A percentile compares a stretch with the other conserved stretches of the same genome.
Conservation (phyloP, 2,113 vertebrate species). For the Zapornia atra region DNA sequence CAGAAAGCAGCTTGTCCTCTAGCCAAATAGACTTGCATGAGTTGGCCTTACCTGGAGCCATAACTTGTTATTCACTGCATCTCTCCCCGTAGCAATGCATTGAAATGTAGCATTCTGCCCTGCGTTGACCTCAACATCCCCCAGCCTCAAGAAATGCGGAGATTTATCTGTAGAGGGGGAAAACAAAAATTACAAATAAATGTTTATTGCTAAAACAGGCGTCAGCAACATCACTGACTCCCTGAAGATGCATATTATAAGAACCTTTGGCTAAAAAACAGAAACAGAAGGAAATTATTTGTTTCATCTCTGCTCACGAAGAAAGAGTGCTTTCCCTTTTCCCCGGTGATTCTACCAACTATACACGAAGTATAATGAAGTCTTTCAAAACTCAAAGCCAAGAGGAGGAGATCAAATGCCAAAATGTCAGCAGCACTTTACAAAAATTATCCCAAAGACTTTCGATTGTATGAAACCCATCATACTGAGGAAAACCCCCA, state of each 20-base stretch:
- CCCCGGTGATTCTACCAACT: neutral
- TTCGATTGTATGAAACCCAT: neutral
- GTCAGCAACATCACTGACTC: neutral
- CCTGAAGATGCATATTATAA: neutral
- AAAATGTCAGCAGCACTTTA: neutral
- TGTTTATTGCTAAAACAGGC: neutral
- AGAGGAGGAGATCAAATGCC: neutral
- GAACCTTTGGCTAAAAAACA: neutral
- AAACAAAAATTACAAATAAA: slow-evolving; percentile 28
- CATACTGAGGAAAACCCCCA: neutral
- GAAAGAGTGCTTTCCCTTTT: neutral
- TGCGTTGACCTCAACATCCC: slow-evolving; percentile 98
- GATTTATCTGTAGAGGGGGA: slow-evolving; percentile 88
- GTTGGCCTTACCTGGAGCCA: slow-evolving; percentile 93
- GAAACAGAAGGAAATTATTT: neutral
- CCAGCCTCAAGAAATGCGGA: slow-evolving; percentile 96
- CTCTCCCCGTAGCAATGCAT: slow-evolving; percentile 95
- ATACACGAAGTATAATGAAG: neutral
- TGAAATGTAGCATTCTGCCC: slow-evolving; percentile 99
- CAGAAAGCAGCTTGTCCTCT: neutral
- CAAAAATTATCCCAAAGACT: neutral
- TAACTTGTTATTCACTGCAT: slow-evolving; percentile 92
- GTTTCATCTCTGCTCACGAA: neutral
- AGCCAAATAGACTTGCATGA: neutral
- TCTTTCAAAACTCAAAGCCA: neutral